Base-by-base conservation (phyloP, 2,113 vertebrate species). In the Stomatorhinus ivindoensis region DNA sequence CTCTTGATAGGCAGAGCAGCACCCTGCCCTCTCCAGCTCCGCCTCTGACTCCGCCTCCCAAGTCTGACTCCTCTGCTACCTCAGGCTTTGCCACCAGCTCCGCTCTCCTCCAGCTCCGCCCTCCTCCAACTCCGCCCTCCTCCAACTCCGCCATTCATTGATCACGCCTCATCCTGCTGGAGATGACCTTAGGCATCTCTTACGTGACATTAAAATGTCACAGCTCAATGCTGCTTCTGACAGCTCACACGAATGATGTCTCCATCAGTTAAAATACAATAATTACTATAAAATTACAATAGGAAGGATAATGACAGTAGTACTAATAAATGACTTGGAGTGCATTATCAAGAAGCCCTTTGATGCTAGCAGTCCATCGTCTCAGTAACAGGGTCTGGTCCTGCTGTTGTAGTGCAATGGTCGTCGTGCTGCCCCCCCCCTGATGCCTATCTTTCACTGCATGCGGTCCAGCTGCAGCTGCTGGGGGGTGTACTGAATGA, bases 401-500 rank as follows among this genome's bases (percentile, higher is more conserved):
- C 88, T 90, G 90, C 92, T 92, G 92, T 91, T 90, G 91, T 91
- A 92, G 92, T 89, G 90, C 91, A 91, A 89, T 86, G 90, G 92
- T 92, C 91, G 80, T 50, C 1, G 48, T 88, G 91, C 87, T 90
- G 39, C 85, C 27, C 13, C 31, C 17, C 50, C 31, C 3, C 69
- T 0, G 46, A 84, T 3, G 4, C 35, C 21, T 4, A 9, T 65
- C 19, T 31, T 69, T 97, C 91, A 98, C 94, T 98, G 98, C 96
- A 98, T 96, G 92, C 97, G 95, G 94, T 99, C 97, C 0, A 97
- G 94, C 91, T 97, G 97, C 90, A 97, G 96, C 94, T 97, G 98
- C 21, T 97, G 96, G 0, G 97, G 94, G 76, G 97, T 97, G 94
- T 98, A 98, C 93, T 98, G 98, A 92, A 99, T 92, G 51, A 97